Conservation (phyloP, 2,113 vertebrate genomes). For the Pheucticus melanocephalus region DNA sequence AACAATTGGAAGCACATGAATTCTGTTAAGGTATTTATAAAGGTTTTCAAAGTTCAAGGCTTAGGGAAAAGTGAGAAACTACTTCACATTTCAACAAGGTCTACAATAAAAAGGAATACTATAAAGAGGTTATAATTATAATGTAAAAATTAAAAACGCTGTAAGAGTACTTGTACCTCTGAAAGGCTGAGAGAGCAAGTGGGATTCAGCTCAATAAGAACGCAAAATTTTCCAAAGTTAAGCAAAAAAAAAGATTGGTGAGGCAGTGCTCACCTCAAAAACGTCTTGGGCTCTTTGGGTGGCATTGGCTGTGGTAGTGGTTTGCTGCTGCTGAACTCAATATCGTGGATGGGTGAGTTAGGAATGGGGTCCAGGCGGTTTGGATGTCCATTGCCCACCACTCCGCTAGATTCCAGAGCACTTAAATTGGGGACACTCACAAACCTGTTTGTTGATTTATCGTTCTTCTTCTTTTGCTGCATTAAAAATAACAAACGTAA, state of each 20-base stretch:
- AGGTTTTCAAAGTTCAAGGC: slow-evolving; percentile 17
- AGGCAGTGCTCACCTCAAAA: slow-evolving; percentile 96
- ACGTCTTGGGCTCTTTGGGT: slow-evolving; percentile 96
- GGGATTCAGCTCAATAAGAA: slow-evolving; percentile 47
- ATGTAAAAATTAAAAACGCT: slow-evolving; percentile 49
- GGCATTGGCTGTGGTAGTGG: slow-evolving; percentile 93
- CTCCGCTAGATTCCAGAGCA: slow-evolving; percentile 87
- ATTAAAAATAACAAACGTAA: slow-evolving; percentile 82
- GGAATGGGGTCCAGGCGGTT: slow-evolving; percentile 94
- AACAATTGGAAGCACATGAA: slow-evolving; percentile 68
- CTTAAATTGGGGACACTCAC: slow-evolving; percentile 96
- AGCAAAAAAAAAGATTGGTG: slow-evolving; percentile 65
- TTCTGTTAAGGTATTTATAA: slow-evolving; percentile 19
- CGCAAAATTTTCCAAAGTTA: slow-evolving; percentile 54
- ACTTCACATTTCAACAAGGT: slow-evolving; percentile 39
- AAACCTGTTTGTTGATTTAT: slow-evolving; percentile 96
- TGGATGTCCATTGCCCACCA: slow-evolving; percentile 89
- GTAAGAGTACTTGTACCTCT: slow-evolving; percentile 45
- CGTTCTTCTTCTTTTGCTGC: slow-evolving; percentile 99
- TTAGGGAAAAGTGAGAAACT: slow-evolving; percentile 17
- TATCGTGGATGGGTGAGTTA: slow-evolving; percentile 95
- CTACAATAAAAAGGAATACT: slow-evolving; percentile 71
- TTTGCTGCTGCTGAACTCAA: slow-evolving; percentile 98
- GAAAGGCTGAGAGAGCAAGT: slow-evolving; percentile 42
- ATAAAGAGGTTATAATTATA: slow-evolving; percentile 66